These are phyloP conservation scores for Helobdella robusta DNA, from an alignment of 2,888 invertebrate genomes.

Conservation along the genomic window DNA sequence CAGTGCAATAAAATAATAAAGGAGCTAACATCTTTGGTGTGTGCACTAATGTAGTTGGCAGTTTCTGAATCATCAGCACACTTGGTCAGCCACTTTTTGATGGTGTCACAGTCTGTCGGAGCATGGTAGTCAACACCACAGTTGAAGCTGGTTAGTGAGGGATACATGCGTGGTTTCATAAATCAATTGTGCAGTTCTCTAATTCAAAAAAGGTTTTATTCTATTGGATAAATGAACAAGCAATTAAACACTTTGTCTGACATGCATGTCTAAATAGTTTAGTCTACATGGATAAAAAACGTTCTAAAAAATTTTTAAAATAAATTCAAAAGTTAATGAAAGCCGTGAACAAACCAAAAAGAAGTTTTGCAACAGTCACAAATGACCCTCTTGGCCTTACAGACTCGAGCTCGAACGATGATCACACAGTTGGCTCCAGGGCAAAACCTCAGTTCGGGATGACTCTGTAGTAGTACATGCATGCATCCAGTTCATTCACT, in stretches of 20 bases:
- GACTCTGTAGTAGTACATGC: conserved; percentile 44
- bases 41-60: conserved; percentile 96
- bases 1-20: too few species aligned
- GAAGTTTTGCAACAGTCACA: conserved; percentile 78
- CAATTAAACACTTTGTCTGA: conserved; percentile 1
- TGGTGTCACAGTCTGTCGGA: conserved; percentile 88
- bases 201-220: not conserved
- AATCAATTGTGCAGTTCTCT: not conserved
- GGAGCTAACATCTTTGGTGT: conserved; percentile 71
- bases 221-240: not conserved
- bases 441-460: conserved; percentile 48
- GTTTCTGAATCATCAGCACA: conserved; percentile 99
- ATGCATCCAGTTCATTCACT: too few species aligned
- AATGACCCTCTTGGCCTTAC: conserved; percentile 71
- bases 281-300: not conserved
- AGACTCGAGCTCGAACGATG: conserved; percentile 68
- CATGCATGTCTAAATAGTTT: not conserved
- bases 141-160: conserved; percentile 58
- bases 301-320: not conserved
- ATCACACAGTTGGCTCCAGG: conserved; percentile 89
- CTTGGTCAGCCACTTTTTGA: conserved; percentile 95
- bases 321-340: not conserved
- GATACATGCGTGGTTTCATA: not conserved
- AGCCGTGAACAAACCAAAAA: conserved; percentile 64
- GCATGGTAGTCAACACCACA: conserved; percentile 97